phyloP scores from a whole-genome alignment of 1,140 invertebrate species.

The Sipha flava region DNA sequence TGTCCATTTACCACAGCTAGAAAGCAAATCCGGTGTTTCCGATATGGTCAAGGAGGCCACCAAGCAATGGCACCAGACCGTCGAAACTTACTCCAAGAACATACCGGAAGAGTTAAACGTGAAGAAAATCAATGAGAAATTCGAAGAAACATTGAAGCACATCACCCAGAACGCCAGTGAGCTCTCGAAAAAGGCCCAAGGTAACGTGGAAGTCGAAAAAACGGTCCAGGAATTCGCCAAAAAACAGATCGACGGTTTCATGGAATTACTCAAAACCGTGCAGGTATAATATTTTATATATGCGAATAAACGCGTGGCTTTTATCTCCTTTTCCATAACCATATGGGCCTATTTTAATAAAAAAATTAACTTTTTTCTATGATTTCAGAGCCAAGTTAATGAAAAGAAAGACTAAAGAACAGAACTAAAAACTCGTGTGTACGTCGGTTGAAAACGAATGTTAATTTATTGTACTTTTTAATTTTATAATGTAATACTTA shows the following conservation, averaged over 20 bases:
- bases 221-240: background rate
- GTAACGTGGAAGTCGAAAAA: background rate
- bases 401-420: background rate
- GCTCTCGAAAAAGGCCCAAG: background rate
- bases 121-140: background rate
- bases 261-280: background rate
- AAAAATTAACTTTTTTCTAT: too few relatives aligned
- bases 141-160: background rate
- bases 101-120: background rate
- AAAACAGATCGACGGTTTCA: background rate
- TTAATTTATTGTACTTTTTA: background rate
- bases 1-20: background rate
- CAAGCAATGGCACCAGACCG: background rate
- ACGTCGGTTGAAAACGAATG: background rate
- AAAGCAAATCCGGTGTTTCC: background rate
- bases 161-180: background rate
- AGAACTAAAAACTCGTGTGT: background rate
- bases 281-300: too few relatives aligned
- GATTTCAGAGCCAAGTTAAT: too few relatives aligned
- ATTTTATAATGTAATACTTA: background rate
- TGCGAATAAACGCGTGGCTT: too few relatives aligned
- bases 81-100: background rate
- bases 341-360: too few relatives aligned
- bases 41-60: background rate
- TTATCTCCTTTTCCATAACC: too few relatives aligned